Conservation (phyloP, 2,113 vertebrate genomes). For the Podarcis cretensis region DNA sequence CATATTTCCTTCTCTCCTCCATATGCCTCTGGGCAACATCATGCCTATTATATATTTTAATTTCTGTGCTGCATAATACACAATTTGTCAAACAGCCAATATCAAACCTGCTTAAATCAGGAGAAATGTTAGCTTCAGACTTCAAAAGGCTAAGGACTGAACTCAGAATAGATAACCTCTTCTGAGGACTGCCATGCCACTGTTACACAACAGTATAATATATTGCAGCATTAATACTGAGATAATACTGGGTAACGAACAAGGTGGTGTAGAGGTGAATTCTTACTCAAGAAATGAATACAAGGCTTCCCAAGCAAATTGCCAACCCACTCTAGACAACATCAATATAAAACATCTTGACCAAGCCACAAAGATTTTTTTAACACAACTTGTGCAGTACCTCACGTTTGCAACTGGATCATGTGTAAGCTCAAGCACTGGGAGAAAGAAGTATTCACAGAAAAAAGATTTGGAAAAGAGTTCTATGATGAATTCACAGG, state of each 20-base stretch:
- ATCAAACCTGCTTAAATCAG: too few species aligned
- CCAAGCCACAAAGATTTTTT: slow-evolving; percentile 1
- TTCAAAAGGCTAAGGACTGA: neutral
- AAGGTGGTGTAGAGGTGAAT: too few species aligned
- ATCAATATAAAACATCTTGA: neutral
- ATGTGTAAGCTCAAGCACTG: slow-evolving; percentile 89
- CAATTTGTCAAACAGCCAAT: neutral
- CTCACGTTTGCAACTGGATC: slow-evolving; percentile 96
- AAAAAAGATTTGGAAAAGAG: slow-evolving; percentile 96
- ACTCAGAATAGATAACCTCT: neutral
- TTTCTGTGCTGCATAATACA: neutral
- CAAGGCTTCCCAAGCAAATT: neutral
- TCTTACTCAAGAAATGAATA: neutral
- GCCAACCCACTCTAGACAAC: neutral
- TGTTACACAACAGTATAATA: neutral
- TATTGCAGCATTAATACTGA: too few species aligned
- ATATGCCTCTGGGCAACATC: neutral
- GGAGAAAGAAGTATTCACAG: slow-evolving; percentile 92
- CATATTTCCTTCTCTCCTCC: neutral
- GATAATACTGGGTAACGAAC: too few species aligned
- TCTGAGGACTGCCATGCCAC: neutral
- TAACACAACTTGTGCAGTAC: slow-evolving; percentile 71
- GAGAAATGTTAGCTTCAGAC: too few species aligned
- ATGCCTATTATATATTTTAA: neutral
- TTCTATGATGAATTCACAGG: slow-evolving; percentile 93